Conservation (phyloP, 2,888 invertebrate genomes). For the Lacanobia wlatinum region DNA sequence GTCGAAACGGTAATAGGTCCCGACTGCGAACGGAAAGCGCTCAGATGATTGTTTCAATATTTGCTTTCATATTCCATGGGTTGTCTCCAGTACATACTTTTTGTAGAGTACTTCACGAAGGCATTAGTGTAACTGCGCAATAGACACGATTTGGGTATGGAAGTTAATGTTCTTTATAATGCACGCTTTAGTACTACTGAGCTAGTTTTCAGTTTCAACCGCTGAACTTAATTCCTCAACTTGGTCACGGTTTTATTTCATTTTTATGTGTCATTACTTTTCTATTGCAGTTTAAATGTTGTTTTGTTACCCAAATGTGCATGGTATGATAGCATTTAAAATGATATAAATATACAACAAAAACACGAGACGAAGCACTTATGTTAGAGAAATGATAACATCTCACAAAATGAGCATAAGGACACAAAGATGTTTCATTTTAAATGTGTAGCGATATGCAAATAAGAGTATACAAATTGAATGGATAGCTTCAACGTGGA, state of each 20-base stretch:
- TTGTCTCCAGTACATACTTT: conserved; percentile 37
- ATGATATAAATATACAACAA: background rate
- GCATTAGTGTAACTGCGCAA: conserved; percentile 57
- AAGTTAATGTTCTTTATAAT: conserved; percentile 60
- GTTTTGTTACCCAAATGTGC: conserved; percentile 19
- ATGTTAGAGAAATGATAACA: conserved; percentile 39
- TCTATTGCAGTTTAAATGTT: conserved; percentile 61
- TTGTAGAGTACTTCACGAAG: conserved; percentile 38
- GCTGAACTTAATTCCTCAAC: conserved; percentile 57
- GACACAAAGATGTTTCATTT: conserved; percentile 53
- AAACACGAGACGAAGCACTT: conserved; percentile 12
- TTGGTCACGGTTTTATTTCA: conserved; percentile 64
- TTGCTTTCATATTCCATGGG: conserved; percentile 67
- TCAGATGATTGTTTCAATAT: conserved; percentile 57
- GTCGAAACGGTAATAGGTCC: conserved; percentile 68
- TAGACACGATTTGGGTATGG: conserved; percentile 56
- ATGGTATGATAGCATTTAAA: conserved; percentile 18
- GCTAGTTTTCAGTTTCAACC: conserved; percentile 67
- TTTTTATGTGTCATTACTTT: conserved; percentile 60
- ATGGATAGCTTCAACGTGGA: conserved; percentile 71
- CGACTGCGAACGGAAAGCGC: conserved; percentile 65
- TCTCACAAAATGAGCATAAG: conserved; percentile 43
- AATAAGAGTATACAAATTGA: conserved; percentile 68
- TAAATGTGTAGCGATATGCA: conserved; percentile 67
- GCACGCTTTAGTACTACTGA: conserved; percentile 53